Evolutionary conservation across 2,888 invertebrate genomes (phyloP), one percentile per base, ranked within the genome.

Genomic region (Microplitis deprimator): DNA sequence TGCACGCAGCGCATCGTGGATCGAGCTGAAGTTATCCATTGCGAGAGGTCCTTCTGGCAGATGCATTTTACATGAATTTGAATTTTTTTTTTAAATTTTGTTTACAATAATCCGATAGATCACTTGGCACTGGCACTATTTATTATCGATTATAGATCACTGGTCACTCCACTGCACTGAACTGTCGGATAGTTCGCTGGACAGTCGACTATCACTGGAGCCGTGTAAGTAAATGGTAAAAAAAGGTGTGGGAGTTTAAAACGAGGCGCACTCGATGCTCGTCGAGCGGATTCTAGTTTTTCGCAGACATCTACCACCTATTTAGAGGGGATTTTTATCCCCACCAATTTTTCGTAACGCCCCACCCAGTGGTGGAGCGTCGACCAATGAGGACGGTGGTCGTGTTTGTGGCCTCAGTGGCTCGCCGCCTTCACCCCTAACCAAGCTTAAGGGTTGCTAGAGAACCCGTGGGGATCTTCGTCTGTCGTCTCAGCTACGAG

Each of bases 1-100:
- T 87, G 96, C 96, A 90, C 95, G 94, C 82, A 96, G 93, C 86
- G 95, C 94, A 85, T 96, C 95, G 88, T 95, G 94, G 84, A 96
- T 92, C 84, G 93, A 93, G 82, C 93, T 92, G 90, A 94, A 95
- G 91, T 94, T 93, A 85, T 96, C 95, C 90, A 94, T 93, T 92
- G 94, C 94, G 82, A 92, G 92, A 82, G 92, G 91, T 85, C 92
- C 92, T 84, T 91, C 93, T 89, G 94, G 93, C 79, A 94, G 91
- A 93, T 94, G 94, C 94, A 94, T 94, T 90, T 91, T 85, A 38
- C 16, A 10, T 29, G 4, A 60, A n/a, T 6, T 10, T 6, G 13
- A 60, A 4, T 29, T 29, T 29, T 29, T 29, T 29, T 29, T 29
- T 29, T 73, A 61, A 68, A 77, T 73, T 60, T 60, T 62, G n/a